phyloP scores from a whole-genome alignment of 2,113 vertebrate species.

The Electrona antarctica region DNA sequence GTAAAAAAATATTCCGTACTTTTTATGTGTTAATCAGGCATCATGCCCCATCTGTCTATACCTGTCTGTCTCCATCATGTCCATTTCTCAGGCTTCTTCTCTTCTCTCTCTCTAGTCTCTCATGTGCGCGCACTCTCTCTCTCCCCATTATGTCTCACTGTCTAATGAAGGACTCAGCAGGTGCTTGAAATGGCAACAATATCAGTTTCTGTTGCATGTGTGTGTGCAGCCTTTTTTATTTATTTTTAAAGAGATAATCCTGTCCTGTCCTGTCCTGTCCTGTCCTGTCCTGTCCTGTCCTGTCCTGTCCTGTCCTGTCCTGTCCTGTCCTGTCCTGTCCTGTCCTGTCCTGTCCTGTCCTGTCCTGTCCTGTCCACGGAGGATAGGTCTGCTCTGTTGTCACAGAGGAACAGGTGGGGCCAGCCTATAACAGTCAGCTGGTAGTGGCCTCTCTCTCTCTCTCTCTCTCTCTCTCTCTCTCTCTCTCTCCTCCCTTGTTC shows the following conservation, averaged over 20 bases:
- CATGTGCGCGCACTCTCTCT: background rate
- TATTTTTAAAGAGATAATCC: too few relatives aligned
- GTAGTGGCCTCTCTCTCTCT: background rate
- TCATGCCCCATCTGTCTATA: conserved; percentile 38
- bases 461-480: too few relatives aligned
- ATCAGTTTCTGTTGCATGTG: background rate
- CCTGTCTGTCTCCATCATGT: background rate
- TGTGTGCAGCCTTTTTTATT: too few relatives aligned
- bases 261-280: too few relatives aligned
- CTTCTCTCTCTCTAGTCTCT: background rate
- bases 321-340: too few relatives aligned
- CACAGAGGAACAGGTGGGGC: conserved; percentile 69
- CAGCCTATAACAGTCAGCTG: conserved; percentile 61
- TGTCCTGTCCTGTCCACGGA: conserved; percentile 37
- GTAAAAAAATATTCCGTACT: conserved; percentile 66
- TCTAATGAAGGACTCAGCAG: conserved; percentile 16
- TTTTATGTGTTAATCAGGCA: conserved; percentile 48
- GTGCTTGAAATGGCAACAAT: background rate
- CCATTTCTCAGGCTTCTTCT: too few relatives aligned
- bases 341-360: conserved; percentile 5
- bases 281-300: too few relatives aligned
- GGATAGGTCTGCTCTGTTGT: conserved; percentile 63
- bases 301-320: too few relatives aligned
- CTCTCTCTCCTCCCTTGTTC: too few relatives aligned
- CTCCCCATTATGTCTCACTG: background rate